Evolutionary conservation across 2,888 invertebrate genomes (phyloP).

Genomic region (Tenthredo distinguenda): DNA sequence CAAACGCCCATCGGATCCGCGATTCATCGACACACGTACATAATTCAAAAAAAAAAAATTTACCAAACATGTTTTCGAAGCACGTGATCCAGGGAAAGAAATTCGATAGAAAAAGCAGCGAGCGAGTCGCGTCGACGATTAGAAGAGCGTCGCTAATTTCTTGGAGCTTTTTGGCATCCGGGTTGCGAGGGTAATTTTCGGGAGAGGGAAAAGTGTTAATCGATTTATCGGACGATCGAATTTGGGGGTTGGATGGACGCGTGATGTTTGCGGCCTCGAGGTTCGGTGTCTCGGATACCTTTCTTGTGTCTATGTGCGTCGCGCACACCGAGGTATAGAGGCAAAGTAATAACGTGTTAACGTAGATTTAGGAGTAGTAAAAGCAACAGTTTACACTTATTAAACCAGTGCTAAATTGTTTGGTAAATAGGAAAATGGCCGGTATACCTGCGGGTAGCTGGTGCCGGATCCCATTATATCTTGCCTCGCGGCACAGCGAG

Average conservation of each 20-base stretch:
- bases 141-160: not conserved
- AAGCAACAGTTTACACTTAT: slow-evolving; percentile 60
- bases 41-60: no score
- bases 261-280: not conserved
- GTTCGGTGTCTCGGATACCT: not conserved
- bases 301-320: not conserved
- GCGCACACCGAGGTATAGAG: not conserved
- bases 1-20: not conserved
- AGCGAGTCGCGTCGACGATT: no score
- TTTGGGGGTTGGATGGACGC: not conserved
- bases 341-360: slow-evolving; percentile 66
- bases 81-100: not conserved
- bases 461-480: slow-evolving; percentile 13
- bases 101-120: no score
- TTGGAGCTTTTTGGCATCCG: not conserved
- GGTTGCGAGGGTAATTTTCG: not conserved
- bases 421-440: slow-evolving; percentile 50
- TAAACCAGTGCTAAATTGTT: slow-evolving; percentile 65
- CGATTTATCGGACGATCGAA: not conserved
- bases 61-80: not conserved
- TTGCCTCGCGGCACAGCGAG: not conserved
- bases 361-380: slow-evolving; percentile 67
- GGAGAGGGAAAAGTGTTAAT: not conserved
- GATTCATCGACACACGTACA: no score
- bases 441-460: not conserved